Evolutionary conservation across 2,113 vertebrate species (phyloP), one percentile per base, ranked within the genome.

Genomic region (Perca flavescens): DNA sequence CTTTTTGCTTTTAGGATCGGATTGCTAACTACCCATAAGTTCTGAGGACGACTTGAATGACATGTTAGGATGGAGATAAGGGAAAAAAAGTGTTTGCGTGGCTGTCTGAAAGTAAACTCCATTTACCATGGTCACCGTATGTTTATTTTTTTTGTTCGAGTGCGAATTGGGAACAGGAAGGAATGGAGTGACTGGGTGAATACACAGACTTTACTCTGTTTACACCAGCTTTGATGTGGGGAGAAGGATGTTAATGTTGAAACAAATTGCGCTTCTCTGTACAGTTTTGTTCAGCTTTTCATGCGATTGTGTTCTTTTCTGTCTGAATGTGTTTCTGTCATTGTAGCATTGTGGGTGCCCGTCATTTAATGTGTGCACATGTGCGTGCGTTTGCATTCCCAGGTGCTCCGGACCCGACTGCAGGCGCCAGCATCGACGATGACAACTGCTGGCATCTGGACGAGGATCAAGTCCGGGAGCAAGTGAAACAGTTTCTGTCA

Each of bases 391-490:
- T 28, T 50, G 15, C 64, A 5, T 76, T 66, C 40, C 4, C 90
- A 99, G 97, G 98, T 0, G 98, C 98, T 78, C 98, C 98, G 0
- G 98, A 99, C 83, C 98, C 98, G 61, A 99, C 98, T 6, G 98
- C 98, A 67, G 98, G 98, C 58, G 98, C 97, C 91, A 99, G 98
- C 93, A 99, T 99, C 5, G 96, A 99, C 0, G 98, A 99, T 0
- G 98, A 99, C 90, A 99, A 99, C 96, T 99, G 98, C 94, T 99
- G 98, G 98, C 98, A 99, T 94, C 95, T 99, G 94, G 98, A 99
- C 0, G 98, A 99, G 91, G 98, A 99, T 79, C 98, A 99, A 88
- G 98, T 99, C 84, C 95, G 97, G 90, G 98, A 99, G 94, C 98
- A 99, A 89, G 98, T 99, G 93, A 99, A 98, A 90, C 96, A 99